Conservation (phyloP, 1,140 invertebrate genomes). For the Hycleus cichorii region DNA sequence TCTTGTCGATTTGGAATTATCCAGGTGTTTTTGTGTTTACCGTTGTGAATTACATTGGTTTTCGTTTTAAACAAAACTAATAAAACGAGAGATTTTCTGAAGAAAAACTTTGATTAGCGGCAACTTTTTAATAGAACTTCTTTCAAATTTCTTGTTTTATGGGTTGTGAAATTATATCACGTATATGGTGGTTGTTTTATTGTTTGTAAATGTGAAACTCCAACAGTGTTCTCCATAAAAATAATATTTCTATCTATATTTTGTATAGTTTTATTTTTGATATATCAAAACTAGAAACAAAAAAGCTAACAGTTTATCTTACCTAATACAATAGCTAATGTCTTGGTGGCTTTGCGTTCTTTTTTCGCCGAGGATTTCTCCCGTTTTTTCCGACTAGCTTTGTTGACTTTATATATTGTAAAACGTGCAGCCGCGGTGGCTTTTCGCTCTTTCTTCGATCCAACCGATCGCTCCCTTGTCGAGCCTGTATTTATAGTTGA, state of each 20-base stretch:
- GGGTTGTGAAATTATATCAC: too few relatives aligned
- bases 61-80: too few relatives aligned
- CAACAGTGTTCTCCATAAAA: too few relatives aligned
- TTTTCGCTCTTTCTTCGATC: constrained; percentile 63
- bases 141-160: too few relatives aligned
- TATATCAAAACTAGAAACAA: background rate
- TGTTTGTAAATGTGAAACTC: too few relatives aligned
- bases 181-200: too few relatives aligned
- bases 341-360: constrained; percentile 99
- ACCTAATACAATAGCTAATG: constrained; percentile 97
- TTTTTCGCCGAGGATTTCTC: constrained; percentile 92
- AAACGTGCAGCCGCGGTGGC: constrained; percentile 65
- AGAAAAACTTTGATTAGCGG: too few relatives aligned
- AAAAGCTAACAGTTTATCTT: constrained; percentile 39
- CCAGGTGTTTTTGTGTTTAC: too few relatives aligned
- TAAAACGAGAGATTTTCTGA: too few relatives aligned
- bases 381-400: constrained; percentile 88
- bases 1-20: too few relatives aligned
- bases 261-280: background rate
- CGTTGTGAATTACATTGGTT: too few relatives aligned
- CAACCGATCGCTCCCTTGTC: constrained; percentile 39
- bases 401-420: constrained; percentile 87
- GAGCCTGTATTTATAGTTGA: constrained; percentile 42
- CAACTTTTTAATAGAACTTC: too few relatives aligned
- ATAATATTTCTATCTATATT: background rate